Evolutionary conservation across 2,888 invertebrate species (phyloP), one percentile per base, ranked within the genome.

Genomic region (Esperia sulphurella): DNA sequence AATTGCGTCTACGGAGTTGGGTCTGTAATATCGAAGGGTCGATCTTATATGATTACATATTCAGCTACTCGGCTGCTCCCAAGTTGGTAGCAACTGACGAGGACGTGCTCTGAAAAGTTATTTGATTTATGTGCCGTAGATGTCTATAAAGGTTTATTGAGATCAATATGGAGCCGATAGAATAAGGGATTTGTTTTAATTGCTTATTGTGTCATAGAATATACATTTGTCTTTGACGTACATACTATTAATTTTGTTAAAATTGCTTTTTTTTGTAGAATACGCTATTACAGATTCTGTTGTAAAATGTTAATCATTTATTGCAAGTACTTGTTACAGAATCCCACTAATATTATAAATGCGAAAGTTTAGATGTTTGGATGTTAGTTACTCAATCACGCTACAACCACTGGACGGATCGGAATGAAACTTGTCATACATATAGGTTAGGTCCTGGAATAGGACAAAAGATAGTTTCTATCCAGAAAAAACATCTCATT

Each of bases 71-170:
- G 51, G 49, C 46, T 35, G 35, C 10, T 35, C 54, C 53, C 14
- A 39, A 54, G 52, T 55, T 54, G 45, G 50, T 55, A 52, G 53
- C 55, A 55, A 54, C 54, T 54, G 13, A 39, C 48, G 43, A 31
- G 46, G 49, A 59, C 59, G 61, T 61, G 61, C 55, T 47, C 50
- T 41, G 59, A 52, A 59, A 61, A 58, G 52, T 59, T 55, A 61
- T 59, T 55, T 59, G 59, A 61, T 61, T 61, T 61, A 61, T 59
- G 59, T 52, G 45, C 46, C 43, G 49, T n/a, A 35, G 31, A 46
- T 54, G 48, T 53, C 51, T 47, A 43, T 54, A 54, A 55, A 56
- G 53, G 55, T 55, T 58, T 54, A 59, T 42, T 47, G 31, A 54
- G 54, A 56, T 56, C 61, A 52, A 58, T 58, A 58, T 55, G 52